Evolutionary conservation across 2,113 vertebrate genomes (phyloP).

Genomic region (Limanda limanda): DNA sequence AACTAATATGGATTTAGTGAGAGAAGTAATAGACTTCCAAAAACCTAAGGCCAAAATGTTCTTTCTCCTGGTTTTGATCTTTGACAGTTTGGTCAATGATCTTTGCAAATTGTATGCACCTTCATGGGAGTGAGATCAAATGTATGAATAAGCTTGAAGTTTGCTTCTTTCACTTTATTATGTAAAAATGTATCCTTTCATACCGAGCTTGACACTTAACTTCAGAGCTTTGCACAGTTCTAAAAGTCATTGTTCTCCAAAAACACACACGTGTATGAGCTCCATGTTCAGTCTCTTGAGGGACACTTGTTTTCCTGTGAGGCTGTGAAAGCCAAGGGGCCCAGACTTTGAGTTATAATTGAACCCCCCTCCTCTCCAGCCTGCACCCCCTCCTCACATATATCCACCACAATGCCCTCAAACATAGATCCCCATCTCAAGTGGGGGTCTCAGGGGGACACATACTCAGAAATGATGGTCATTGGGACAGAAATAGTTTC

Average conservation of each 20-base stretch:
- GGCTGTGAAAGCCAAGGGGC: slow-evolving; percentile 58
- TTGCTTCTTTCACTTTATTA: too few relatives aligned
- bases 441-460: slow-evolving; percentile 54
- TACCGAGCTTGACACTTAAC: too few relatives aligned
- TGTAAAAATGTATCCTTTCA: too few relatives aligned
- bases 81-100: too few relatives aligned
- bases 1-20: too few relatives aligned
- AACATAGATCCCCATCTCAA: slow-evolving; percentile 66
- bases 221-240: not conserved
- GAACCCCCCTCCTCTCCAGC: slow-evolving; percentile 39
- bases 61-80: too few relatives aligned
- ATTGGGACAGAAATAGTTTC: slow-evolving; percentile 35
- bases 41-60: too few relatives aligned
- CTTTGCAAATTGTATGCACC: too few relatives aligned
- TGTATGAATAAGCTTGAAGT: too few relatives aligned
- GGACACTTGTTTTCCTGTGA: slow-evolving; percentile 63
- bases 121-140: too few relatives aligned
- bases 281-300: slow-evolving; percentile 55
- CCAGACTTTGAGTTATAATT: slow-evolving; percentile 74
- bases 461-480: slow-evolving; percentile 47
- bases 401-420: slow-evolving; percentile 56
- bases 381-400: slow-evolving; percentile 48
- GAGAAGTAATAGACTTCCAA: too few relatives aligned
- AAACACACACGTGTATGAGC: slow-evolving; percentile 40
- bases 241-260: slow-evolving; percentile 12